Base-by-base conservation (phyloP, 2,113 vertebrate genomes). In the Arothron firmamentum region DNA sequence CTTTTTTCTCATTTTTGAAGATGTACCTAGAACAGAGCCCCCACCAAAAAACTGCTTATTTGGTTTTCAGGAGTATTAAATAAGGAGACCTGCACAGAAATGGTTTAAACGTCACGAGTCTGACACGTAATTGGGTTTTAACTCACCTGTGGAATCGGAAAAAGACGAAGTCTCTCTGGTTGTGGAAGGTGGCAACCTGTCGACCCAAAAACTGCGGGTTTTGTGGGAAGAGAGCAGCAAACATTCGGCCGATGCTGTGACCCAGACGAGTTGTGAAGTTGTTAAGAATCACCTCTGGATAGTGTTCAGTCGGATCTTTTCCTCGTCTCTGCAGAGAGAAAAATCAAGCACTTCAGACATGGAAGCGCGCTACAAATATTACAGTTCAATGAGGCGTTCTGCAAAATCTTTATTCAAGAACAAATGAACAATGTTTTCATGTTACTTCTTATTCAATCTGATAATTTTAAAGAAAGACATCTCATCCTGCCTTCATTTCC, bases 171-270 rank as follows among this genome's bases (percentile, higher is more conserved):
- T 99, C 97, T 63, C 97, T 88, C 72, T 99, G 97, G 85, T 99
- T 99, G 81, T 99, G 97, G 79, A 99, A 98, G 4, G 97, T 99
- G 41, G 94, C 96, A 16, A 98, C 96, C 73, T 99, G 97, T 74
- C 97, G 92, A 59, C 97, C 97, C 43, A 92, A 82, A 81, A 99
- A 99, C 47, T 98, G 93, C 19, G 97, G 97, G 59, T 96, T 89
- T 0, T 98, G 95, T 15, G 97, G 95, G 70, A 96, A 99, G 21
- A 99, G 92, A 18, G 94, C 94, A 1, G 97, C 97, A 31, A 99
- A 91, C 90, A 96, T 86, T 8, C 96, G 93, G 41, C 96, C 96
- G 11, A 99, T 38, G 55, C 85, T 93, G 80, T 98, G 97, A 23
- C 97, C 97, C 0, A 99, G 91, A 9, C 96, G 92, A 0, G 97